Base-by-base conservation (phyloP, 2,797 vertebrate genomes). In the Neomorphus geoffroyi region DNA sequence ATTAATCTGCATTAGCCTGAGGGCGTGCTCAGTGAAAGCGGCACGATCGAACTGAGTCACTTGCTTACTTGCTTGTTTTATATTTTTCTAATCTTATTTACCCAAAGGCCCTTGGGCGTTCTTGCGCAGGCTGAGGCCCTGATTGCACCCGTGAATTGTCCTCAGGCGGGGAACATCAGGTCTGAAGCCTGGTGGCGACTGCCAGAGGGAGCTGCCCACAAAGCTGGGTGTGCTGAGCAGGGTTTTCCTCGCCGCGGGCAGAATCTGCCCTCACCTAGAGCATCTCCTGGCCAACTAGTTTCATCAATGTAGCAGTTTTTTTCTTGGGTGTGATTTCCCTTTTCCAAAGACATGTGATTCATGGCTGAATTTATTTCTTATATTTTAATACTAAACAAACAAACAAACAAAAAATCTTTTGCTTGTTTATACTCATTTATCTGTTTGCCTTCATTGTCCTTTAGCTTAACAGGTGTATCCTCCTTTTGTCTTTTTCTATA, bases 321-420 rank as follows among this genome's bases (percentile, higher is more conserved):
- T 77, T 16, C 56, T 56, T 83, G 21, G 12, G 3, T 51, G 10
- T 37, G 23, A n/a, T 14, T 65, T 32, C 13, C 54, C 22, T 51
- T 88, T 86, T 74, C 30, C 24, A 21, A 37, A 72, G 41, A 32
- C 3, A 1, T 9, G 27, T 0, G 0, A 24, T 64, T 83, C 3
- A 14, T 43, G 10, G 22, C 12, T 92, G 39, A 10, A 41, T 66
- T 54, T 30, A 35, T 67, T 9, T 7, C 3, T 46, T 57, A 21
- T 43, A 10, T 37, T 48, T 41, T 14, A 72, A 50, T 67, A 35
- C 11, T 75, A 53, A 53, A 51, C 30, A 71, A 65, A 23, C n/a
- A 23, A 51, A 13, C 30, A 71, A 65, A 23, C n/a, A 23, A 51
- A 13, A 28, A 41, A 2, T 5, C 17, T 22, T 8, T 62, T 61